Percentiles rank a stretch among this genome's conserved stretches.
phyloP scores from a whole-genome alignment of 2,113 vertebrate species.

The Chinchilla lanigera region DNA sequence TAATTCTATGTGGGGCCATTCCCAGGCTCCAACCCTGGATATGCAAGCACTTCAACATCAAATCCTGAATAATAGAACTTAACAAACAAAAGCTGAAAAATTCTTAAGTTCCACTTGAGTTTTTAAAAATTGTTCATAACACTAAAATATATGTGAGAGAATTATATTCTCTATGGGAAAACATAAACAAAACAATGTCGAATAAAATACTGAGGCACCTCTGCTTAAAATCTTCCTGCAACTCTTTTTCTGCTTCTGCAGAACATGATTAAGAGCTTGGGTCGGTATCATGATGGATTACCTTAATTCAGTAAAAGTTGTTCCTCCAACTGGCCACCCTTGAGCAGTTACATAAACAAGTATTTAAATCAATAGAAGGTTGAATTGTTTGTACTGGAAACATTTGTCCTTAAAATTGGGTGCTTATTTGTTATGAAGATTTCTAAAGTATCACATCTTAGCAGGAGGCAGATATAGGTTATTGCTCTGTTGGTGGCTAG shows the following conservation, averaged over 20 bases:
- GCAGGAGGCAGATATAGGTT: constrained; percentile 57
- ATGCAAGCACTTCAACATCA: background rate
- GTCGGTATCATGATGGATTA: constrained; percentile 47
- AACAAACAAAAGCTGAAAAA: constrained; percentile 45
- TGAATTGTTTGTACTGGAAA: constrained; percentile 39
- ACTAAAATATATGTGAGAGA: constrained; percentile 48
- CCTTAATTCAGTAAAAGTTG: background rate
- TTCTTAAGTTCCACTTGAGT: constrained; percentile 53
- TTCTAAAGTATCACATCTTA: constrained; percentile 47
- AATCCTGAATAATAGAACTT: constrained; percentile 10
- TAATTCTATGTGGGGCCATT: constrained; percentile 27
- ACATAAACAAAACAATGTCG: constrained; percentile 33
- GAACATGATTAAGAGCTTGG: constrained; percentile 18
- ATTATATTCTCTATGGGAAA: constrained; percentile 38
- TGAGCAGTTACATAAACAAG: constrained; percentile 45
- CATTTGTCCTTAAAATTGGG: constrained; percentile 55
- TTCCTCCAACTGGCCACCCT: background rate
- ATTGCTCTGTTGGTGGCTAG: background rate
- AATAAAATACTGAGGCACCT: constrained; percentile 32
- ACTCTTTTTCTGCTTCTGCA: background rate
- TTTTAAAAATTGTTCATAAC: constrained; percentile 34
- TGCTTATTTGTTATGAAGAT: constrained; percentile 55
- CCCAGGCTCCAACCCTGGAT: background rate
- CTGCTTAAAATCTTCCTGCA: constrained; percentile 7
- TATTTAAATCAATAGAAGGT: constrained; percentile 63